phyloP scores from a whole-genome alignment of 2,888 invertebrate species.

The Piscicola geometra region DNA sequence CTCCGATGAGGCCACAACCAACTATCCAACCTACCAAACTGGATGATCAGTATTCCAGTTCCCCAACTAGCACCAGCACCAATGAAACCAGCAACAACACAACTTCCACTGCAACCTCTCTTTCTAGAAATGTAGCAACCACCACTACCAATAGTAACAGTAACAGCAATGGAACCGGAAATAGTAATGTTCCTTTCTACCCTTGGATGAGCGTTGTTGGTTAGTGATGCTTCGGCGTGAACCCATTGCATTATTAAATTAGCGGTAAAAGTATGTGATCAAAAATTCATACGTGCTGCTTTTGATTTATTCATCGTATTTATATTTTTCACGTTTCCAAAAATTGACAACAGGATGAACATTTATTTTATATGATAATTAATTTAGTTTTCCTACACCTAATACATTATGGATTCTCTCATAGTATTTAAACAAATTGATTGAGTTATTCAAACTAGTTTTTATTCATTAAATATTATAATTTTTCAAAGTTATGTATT shows the following conservation, averaged over 20 bases:
- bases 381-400: too few species aligned
- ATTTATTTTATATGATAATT: too few species aligned
- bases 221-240: constrained; percentile 23
- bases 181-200: constrained; percentile 31
- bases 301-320: not conserved
- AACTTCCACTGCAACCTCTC: not conserved
- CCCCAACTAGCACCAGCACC: not conserved
- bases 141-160: constrained; percentile 20
- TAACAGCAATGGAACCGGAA: constrained; percentile 18
- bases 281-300: not conserved
- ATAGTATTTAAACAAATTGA: too few species aligned
- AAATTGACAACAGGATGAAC: too few species aligned
- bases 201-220: constrained; percentile 37
- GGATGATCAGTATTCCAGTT: not conserved
- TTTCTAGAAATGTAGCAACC: constrained; percentile 12
- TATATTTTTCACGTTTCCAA: not conserved
- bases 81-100: constrained; percentile 5
- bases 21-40: not conserved
- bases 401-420: too few species aligned
- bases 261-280: not conserved
- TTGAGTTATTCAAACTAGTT: too few species aligned
- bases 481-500: too few species aligned
- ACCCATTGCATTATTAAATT: constrained; percentile 8
- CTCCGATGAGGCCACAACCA: not conserved
- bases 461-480: too few species aligned